phyloP scores from a whole-genome alignment of 2,113 vertebrate genomes.

The Poeciliopsis occidentalis region DNA sequence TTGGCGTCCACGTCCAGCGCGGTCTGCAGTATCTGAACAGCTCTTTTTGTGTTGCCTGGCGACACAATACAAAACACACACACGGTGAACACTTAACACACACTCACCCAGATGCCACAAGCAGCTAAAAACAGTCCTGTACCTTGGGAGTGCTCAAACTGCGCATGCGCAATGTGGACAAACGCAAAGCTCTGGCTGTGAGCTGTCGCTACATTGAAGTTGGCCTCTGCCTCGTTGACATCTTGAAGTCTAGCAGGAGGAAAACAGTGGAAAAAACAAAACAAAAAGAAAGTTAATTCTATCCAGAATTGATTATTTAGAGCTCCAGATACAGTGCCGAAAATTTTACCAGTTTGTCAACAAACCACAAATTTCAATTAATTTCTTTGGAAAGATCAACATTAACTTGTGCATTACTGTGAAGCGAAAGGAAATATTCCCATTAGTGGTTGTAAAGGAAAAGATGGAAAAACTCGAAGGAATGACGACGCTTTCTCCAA shows the following conservation, averaged over 20 bases:
- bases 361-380: background rate
- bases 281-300: background rate
- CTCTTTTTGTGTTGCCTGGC: conserved; percentile 88
- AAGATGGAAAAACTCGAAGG: too few relatives aligned
- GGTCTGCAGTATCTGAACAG: conserved; percentile 88
- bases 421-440: background rate
- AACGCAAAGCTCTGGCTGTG: conserved; percentile 95
- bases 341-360: background rate
- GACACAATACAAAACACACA: background rate
- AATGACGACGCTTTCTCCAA: too few relatives aligned
- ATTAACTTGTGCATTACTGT: background rate
- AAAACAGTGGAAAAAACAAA: background rate
- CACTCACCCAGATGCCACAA: background rate
- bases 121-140: background rate
- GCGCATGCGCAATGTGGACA: conserved; percentile 92
- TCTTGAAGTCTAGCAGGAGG: conserved; percentile 79
- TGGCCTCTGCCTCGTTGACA: conserved; percentile 88
- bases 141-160: conserved; percentile 93
- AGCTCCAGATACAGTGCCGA: background rate
- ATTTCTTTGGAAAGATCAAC: background rate
- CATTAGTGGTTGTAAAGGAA: background rate
- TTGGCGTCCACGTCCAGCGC: conserved; percentile 86
- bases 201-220: conserved; percentile 89
- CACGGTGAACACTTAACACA: background rate
- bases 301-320: background rate